Evolutionary conservation across 2,888 invertebrate genomes (phyloP).

Genomic region (Trissolcus brochymenae): DNA sequence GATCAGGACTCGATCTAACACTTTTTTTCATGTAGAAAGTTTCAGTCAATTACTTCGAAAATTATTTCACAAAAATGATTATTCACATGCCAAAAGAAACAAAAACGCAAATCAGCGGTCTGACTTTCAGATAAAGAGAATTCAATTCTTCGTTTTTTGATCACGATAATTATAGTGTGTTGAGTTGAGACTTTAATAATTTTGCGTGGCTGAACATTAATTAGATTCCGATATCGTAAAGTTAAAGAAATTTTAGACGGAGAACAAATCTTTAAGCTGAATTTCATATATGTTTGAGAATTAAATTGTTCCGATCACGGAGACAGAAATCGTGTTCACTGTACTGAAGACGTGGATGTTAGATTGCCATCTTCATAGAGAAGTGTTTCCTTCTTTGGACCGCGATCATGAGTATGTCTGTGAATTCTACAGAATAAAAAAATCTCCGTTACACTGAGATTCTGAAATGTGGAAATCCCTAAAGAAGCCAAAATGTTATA

Average conservation of each 20-base stretch:
- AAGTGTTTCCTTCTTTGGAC: constrained; percentile 23
- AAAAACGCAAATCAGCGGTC: too few relatives aligned
- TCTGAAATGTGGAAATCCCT: constrained; percentile 46
- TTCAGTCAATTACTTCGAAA: constrained; percentile 34
- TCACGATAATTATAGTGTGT: too few relatives aligned
- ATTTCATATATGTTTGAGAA: too few relatives aligned
- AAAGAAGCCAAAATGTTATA: constrained; percentile 34
- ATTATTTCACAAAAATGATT: constrained; percentile 10
- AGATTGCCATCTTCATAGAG: constrained; percentile 32
- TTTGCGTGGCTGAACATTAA: too few relatives aligned
- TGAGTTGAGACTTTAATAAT: too few relatives aligned
- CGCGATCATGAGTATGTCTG: constrained; percentile 22
- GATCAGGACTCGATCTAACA: constrained; percentile 22
- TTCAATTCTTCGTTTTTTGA: too few relatives aligned
- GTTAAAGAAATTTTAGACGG: too few relatives aligned
- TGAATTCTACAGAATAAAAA: constrained; percentile 25
- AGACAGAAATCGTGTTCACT: constrained; percentile 11
- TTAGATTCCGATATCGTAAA: too few relatives aligned
- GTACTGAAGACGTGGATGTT: constrained; percentile 14
- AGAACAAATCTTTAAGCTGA: too few relatives aligned
- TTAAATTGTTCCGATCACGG: too few relatives aligned
- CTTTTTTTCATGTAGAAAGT: constrained; percentile 44
- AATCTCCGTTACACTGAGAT: constrained; percentile 46
- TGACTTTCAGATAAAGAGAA: too few relatives aligned
- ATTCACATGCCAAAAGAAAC: too few relatives aligned